These are phyloP conservation scores for Stenoptilia bipunctidactyla DNA, from an alignment of 2,888 invertebrate species.

Conservation along the genomic window DNA sequence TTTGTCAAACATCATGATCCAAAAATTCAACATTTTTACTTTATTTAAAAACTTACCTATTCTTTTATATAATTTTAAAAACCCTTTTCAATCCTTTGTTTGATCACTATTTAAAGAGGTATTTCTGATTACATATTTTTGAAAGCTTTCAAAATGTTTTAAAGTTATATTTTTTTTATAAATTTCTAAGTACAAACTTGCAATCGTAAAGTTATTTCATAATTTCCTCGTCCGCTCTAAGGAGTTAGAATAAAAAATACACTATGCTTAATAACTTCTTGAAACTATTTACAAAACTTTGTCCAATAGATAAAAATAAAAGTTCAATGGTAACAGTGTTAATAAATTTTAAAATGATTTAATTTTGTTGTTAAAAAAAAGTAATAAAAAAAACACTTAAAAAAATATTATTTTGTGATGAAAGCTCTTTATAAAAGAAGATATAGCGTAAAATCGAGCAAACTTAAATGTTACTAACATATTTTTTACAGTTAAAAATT, in stretches of 20 bases:
- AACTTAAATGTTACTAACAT: too few relatives aligned
- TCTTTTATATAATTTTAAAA: conserved; percentile 48
- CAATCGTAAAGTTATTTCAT: too few relatives aligned
- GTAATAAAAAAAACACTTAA: conserved; percentile 1
- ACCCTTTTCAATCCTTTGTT: conserved; percentile 63
- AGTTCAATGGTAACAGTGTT: conserved; percentile 45
- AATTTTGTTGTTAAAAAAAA: conserved; percentile 24
- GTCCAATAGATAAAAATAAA: conserved; percentile 29
- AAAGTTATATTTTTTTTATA: conserved; percentile 24
- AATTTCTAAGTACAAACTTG: conserved; percentile 33
- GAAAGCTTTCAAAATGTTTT: conserved; percentile 32
- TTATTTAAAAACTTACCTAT: conserved; percentile 54
- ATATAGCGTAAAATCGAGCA: too few relatives aligned
- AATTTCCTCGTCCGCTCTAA: conserved; percentile 1
- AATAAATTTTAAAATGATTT: conserved; percentile 4
- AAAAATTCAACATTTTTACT: conserved; percentile 53
- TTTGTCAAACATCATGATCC: conserved; percentile 48
- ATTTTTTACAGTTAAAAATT: too few relatives aligned
- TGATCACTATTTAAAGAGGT: conserved; percentile 63
- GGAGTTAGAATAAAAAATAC: not conserved
- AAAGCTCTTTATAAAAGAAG: not conserved
- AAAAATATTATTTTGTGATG: not conserved
- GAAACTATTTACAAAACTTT: conserved; percentile 51
- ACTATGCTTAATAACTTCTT: not conserved
- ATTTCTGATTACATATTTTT: conserved; percentile 54